Evolutionary conservation across 2,888 invertebrate species (phyloP).

Genomic region (Rotaria sp.): DNA sequence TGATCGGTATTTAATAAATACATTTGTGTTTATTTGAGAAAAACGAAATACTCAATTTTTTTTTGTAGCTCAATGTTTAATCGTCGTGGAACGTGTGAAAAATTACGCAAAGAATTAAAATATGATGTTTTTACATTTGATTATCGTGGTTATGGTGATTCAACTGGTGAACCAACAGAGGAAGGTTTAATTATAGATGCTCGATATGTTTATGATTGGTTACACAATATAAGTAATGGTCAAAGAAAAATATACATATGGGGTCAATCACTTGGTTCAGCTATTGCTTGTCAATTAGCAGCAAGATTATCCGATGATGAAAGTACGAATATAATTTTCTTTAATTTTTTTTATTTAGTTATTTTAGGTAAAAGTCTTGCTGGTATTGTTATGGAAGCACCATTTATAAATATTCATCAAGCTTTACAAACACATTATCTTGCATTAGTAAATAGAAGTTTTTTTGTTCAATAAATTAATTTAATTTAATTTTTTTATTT

Average conservation of each 20-base stretch:
- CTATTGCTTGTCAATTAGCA: conserved; percentile 16
- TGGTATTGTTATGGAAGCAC: conserved; percentile 37
- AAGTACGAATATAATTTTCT: background rate
- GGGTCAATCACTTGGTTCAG: conserved; percentile 38
- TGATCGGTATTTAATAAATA: conserved; percentile 29
- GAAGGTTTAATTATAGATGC: conserved; percentile 35
- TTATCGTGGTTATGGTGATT: conserved; percentile 40
- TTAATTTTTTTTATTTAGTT: background rate
- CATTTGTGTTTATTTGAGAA: too few relatives aligned
- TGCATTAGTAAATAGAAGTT: background rate
- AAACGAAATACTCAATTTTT: too few relatives aligned
- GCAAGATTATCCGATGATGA: background rate
- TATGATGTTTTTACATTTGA: conserved; percentile 38
- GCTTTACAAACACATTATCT: conserved; percentile 28
- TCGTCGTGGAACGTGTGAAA: conserved; percentile 29
- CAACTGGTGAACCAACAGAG: conserved; percentile 37
- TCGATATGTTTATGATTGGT: conserved; percentile 31
- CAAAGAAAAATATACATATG: conserved; percentile 26
- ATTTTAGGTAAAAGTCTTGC: conserved; percentile 31
- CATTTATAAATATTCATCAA: conserved; percentile 38
- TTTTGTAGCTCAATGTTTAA: background rate
- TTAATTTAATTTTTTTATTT: too few relatives aligned
- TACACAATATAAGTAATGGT: conserved; percentile 23
- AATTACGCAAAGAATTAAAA: conserved; percentile 27
- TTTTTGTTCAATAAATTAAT: background rate